These are phyloP conservation scores for Luidia sarsii DNA, from an alignment of 53 echinoderm and acorn worm genomes.

Conservation along the genomic window DNA sequence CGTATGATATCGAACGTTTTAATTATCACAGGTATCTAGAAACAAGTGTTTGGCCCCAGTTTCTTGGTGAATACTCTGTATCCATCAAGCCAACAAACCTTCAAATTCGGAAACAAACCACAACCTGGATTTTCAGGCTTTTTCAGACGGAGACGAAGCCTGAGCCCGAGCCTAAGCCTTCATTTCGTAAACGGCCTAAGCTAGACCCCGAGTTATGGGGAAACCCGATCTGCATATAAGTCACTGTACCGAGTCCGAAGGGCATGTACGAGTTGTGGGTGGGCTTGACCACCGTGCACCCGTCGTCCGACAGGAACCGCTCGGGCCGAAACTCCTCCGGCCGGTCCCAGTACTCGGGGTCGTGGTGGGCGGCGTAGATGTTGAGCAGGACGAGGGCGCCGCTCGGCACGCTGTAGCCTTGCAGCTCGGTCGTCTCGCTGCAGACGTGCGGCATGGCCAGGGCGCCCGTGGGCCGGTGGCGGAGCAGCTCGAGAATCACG, in stretches of 20 bases:
- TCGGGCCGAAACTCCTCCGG: conserved; percentile 59
- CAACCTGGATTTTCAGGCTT: too few relatives aligned
- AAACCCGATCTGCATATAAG: too few relatives aligned
- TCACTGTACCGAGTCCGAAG: conserved; percentile 41
- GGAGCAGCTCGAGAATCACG: conserved; percentile 48
- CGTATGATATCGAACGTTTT: too few relatives aligned
- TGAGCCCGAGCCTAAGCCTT: too few relatives aligned
- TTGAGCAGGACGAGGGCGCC: conserved; percentile 49
- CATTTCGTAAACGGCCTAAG: too few relatives aligned
- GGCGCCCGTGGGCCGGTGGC: conserved; percentile 46
- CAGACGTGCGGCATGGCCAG: conserved; percentile 47
- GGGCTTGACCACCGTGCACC: conserved; percentile 50
- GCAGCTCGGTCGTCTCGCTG: not conserved
- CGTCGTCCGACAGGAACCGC: conserved; percentile 47
- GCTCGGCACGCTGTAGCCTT: conserved; percentile 45
- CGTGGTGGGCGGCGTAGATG: conserved; percentile 64
- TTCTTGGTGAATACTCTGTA: too few relatives aligned
- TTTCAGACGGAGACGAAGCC: too few relatives aligned
- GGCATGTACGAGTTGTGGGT: conserved; percentile 25
- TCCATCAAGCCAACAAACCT: too few relatives aligned
- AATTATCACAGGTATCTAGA: too few relatives aligned
- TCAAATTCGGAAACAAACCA: too few relatives aligned
- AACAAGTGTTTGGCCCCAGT: too few relatives aligned
- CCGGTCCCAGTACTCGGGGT: conserved; percentile 46
- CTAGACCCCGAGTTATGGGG: too few relatives aligned